Conservation (phyloP, 2,113 vertebrate species). For the Limanda limanda region DNA sequence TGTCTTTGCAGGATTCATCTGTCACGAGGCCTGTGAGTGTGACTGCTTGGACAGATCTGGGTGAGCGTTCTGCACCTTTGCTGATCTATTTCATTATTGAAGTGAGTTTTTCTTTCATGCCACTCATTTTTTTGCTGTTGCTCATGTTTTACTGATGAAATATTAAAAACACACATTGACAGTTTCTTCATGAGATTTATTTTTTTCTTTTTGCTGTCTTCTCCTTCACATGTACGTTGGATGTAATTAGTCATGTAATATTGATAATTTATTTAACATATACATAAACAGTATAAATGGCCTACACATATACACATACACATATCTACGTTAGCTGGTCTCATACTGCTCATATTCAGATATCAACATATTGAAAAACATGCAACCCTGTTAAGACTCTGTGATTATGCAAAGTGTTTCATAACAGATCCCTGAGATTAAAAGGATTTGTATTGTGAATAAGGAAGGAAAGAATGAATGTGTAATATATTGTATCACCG, state of each 20-base stretch:
- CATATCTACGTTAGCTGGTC: too few relatives aligned
- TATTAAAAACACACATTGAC: conserved; percentile 1
- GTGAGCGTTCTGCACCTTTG: conserved; percentile 11
- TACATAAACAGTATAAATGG: not conserved
- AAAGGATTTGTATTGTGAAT: not conserved
- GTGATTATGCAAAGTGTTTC: not conserved
- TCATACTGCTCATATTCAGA: too few relatives aligned
- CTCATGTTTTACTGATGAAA: conserved; percentile 10
- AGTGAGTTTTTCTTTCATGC: not conserved
- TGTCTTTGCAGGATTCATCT: not conserved
- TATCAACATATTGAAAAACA: not conserved
- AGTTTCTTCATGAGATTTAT: not conserved
- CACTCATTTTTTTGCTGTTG: not conserved
- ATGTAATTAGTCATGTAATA: not conserved
- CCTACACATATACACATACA: too few relatives aligned
- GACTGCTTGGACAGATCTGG: not conserved
- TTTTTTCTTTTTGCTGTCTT: not conserved
- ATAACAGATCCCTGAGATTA: not conserved
- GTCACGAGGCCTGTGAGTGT: not conserved
- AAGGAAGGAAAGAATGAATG: not conserved
- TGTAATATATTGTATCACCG: not conserved
- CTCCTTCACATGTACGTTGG: not conserved
- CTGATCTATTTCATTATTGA: not conserved
- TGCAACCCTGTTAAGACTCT: not conserved
- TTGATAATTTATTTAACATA: not conserved